Evolutionary conservation across 1,140 invertebrate species (phyloP).

Genomic region (Diorhabda sublineata): DNA sequence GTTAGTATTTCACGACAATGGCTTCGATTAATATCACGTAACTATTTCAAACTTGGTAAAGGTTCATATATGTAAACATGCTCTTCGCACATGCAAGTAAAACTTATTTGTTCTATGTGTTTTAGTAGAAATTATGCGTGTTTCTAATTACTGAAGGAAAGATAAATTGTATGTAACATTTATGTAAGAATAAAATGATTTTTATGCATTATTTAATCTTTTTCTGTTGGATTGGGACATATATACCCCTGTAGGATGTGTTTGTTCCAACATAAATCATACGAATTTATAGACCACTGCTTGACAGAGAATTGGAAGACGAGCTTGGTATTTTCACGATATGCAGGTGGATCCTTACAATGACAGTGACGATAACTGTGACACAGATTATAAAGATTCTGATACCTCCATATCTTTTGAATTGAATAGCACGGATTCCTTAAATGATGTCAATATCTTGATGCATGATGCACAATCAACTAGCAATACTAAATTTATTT

Average conservation of each 20-base stretch:
- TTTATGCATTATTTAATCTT: not conserved
- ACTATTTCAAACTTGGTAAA: not conserved
- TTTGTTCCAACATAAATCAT: not conserved
- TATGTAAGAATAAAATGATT: not conserved
- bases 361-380: not conserved
- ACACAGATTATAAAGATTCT: not conserved
- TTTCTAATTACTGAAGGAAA: not conserved
- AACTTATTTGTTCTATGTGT: not conserved
- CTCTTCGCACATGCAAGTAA: not conserved
- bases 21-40: not conserved
- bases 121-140: not conserved
- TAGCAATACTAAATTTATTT: constrained; percentile 2
- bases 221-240: not conserved
- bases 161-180: not conserved
- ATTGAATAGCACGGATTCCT: not conserved
- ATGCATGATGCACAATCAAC: not conserved
- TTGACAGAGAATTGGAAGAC: not conserved
- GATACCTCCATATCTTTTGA: not conserved
- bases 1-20: not conserved
- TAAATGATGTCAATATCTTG: not conserved
- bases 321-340: not conserved
- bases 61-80: not conserved
- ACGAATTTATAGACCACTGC: not conserved
- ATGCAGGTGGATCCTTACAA: not conserved
- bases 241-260: not conserved